Conservation (phyloP, 2,113 vertebrate genomes). For the Dasyurus viverrinus region DNA sequence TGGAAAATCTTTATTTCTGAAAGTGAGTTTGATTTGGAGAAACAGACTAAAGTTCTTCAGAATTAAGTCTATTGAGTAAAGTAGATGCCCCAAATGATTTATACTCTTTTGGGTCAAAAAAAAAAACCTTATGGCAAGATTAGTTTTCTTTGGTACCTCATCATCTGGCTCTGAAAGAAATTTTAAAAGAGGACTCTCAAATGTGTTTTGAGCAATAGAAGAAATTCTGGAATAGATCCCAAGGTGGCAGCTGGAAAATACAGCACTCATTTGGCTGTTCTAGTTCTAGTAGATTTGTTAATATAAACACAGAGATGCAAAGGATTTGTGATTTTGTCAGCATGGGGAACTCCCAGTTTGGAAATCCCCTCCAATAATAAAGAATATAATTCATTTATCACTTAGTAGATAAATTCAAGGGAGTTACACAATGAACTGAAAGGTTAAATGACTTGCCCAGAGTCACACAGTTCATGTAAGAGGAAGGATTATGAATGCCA, state of each 20-base stretch:
- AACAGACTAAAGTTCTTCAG: neutral
- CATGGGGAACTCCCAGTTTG: neutral
- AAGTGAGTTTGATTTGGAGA: neutral
- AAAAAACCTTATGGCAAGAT: neutral
- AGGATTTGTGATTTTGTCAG: neutral
- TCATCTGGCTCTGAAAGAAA: neutral
- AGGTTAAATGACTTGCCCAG: neutral
- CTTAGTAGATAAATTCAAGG: neutral
- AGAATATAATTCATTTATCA: neutral
- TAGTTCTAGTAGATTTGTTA: neutral
- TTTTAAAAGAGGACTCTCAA: neutral
- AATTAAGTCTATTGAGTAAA: neutral
- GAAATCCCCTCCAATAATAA: neutral
- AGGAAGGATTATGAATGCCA: neutral
- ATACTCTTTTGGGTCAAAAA: neutral
- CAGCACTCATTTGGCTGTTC: neutral
- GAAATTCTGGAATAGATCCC: neutral
- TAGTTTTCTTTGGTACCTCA: constrained; percentile 7
- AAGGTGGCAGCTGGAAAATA: neutral
- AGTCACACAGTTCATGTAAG: neutral
- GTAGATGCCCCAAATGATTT: neutral
- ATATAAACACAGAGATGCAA: neutral
- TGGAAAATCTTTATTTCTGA: neutral
- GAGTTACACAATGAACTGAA: neutral
- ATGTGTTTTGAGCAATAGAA: neutral